Conservation (phyloP, 2,888 invertebrate genomes). For the Biston stratarius region DNA sequence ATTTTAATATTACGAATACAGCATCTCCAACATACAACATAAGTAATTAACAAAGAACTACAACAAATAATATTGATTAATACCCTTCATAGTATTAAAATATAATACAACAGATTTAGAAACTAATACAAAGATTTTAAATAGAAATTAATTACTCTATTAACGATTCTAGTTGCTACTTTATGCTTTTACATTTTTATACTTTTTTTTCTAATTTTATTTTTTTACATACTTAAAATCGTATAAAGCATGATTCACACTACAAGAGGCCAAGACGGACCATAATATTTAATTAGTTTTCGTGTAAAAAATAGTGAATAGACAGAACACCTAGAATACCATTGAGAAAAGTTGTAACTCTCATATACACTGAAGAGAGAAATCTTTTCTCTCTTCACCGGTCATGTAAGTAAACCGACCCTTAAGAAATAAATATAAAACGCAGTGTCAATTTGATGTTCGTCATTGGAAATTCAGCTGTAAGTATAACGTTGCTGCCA, state of each 20-base stretch:
- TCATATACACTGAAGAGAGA: no score
- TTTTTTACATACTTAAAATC: not conserved
- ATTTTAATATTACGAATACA: conserved; percentile 26
- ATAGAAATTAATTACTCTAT: conserved; percentile 7
- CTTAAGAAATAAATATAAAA: not conserved
- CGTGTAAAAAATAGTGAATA: no score
- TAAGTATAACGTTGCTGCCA: not conserved
- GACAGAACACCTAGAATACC: no score
- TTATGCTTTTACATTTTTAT: conserved; percentile 3
- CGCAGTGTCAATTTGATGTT: not conserved
- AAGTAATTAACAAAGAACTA: conserved; percentile 11
- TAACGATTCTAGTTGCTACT: not conserved
- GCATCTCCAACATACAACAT: conserved; percentile 22
- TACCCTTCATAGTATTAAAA: conserved; percentile 20
- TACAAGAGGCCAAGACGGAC: not conserved
- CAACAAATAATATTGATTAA: conserved; percentile 20
- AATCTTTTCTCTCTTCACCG: no score
- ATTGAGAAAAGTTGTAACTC: no score
- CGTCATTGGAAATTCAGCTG: conserved; percentile 4
- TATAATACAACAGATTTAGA: conserved; percentile 32
- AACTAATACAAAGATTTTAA: conserved; percentile 1
- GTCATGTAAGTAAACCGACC: no score
- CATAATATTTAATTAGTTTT: no score
- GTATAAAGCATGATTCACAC: not conserved
- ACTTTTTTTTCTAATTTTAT: not conserved